Evolutionary conservation across 1,140 invertebrate genomes (phyloP).

Genomic region (Psilanteris sp.): DNA sequence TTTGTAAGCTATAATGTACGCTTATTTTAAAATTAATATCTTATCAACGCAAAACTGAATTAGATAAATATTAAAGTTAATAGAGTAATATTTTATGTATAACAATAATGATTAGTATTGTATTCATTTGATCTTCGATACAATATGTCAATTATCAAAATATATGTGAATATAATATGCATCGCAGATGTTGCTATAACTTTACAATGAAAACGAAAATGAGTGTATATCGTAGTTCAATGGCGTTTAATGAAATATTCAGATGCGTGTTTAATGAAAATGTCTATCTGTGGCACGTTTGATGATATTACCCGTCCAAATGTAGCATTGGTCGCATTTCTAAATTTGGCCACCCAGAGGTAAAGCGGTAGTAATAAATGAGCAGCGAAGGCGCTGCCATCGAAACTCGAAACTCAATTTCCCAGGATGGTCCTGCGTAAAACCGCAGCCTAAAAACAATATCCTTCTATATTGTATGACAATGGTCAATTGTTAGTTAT

Average conservation of each 20-base stretch:
- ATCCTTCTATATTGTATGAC: conserved; percentile 71
- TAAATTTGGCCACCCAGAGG: conserved; percentile 77
- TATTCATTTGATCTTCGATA: conserved; percentile 8
- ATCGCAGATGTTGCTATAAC: conserved; percentile 6
- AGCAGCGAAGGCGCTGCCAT: conserved; percentile 73
- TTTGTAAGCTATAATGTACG: too few species aligned
- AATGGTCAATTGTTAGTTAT: conserved; percentile 69
- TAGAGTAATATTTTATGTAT: too few species aligned
- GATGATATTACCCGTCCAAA: conserved; percentile 45
- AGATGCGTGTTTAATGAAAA: conserved; percentile 43
- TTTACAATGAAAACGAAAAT: conserved; percentile 10
- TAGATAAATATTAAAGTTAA: too few species aligned
- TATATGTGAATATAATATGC: background rate
- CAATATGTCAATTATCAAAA: conserved; percentile 17
- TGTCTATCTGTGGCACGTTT: conserved; percentile 49
- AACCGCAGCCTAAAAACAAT: conserved; percentile 78
- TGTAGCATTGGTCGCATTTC: conserved; percentile 64
- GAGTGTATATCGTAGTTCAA: conserved; percentile 6
- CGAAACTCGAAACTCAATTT: conserved; percentile 74
- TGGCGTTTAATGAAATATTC: conserved; percentile 43
- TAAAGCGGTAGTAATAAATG: conserved; percentile 77
- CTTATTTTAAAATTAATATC: too few species aligned
- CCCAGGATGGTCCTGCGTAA: conserved; percentile 73
- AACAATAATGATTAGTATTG: too few species aligned
- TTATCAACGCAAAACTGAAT: too few species aligned